phyloP scores from a whole-genome alignment of 2,113 vertebrate species.

The Danio rerio region GRCz12tu NC_133199.1:27173501-27174000 shows the following conservation, averaged over 20 bases:
- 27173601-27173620: constrained; percentile 63
- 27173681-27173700: constrained; percentile 74
- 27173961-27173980: constrained; percentile 45
- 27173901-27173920: constrained; percentile 64
- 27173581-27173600: constrained; percentile 68
- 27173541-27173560: background rate
- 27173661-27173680: constrained; percentile 70
- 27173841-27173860: constrained; percentile 76
- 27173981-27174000: background rate
- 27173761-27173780: constrained; percentile 88
- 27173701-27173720: constrained; percentile 59
- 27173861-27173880: constrained; percentile 64
- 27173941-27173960: constrained; percentile 35
- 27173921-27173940: constrained; percentile 51
- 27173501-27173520: background rate
- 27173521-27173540: background rate
- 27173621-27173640: constrained; percentile 68
- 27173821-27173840: constrained; percentile 82
- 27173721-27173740: constrained; percentile 81
- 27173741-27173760: constrained; percentile 83
- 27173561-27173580: constrained; percentile 29
- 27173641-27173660: constrained; percentile 65
- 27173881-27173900: constrained; percentile 58
- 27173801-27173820: constrained; percentile 68
- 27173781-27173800: constrained; percentile 80